A percentile compares a stretch with the other conserved stretches of the same genome.
phyloP scores from a whole-genome alignment of 2,113 vertebrate genomes.

The Mellivora capensis region DNA sequence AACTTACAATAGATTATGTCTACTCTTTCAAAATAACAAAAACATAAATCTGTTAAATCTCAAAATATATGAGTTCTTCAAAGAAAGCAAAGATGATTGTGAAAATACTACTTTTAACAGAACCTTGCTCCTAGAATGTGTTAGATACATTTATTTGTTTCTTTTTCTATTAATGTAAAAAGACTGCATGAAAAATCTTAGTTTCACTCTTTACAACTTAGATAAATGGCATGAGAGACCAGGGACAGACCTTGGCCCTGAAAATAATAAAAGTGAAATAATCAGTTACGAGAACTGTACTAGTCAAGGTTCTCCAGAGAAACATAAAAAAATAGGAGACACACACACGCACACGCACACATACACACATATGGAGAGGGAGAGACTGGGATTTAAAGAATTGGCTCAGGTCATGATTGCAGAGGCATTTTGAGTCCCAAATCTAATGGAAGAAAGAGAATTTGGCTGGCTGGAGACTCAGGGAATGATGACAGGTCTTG shows the following conservation, averaged over 20 bases:
- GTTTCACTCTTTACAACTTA: neutral
- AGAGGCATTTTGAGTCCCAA: neutral
- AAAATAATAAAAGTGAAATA: neutral
- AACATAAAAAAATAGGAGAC: neutral
- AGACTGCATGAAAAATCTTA: neutral
- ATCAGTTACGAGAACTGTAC: neutral
- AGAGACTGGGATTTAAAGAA: neutral
- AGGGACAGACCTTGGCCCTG: neutral
- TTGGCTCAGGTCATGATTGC: neutral
- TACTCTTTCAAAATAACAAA: neutral
- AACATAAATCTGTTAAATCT: neutral
- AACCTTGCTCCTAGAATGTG: neutral
- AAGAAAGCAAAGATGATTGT: neutral
- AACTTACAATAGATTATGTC: neutral
- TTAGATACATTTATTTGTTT: neutral
- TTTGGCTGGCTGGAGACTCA: no score
- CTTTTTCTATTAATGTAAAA: neutral
- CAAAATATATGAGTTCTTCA: neutral
- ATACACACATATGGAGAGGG: neutral
- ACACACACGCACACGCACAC: neutral
- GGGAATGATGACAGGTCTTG: neutral
- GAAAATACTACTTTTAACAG: neutral
- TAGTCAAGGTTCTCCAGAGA: neutral
- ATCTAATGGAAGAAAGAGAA: neutral
- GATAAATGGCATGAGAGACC: neutral